Evolutionary conservation across 2,797 vertebrate genomes (phyloP).

Genomic region (Sparidentex hasta): DNA sequence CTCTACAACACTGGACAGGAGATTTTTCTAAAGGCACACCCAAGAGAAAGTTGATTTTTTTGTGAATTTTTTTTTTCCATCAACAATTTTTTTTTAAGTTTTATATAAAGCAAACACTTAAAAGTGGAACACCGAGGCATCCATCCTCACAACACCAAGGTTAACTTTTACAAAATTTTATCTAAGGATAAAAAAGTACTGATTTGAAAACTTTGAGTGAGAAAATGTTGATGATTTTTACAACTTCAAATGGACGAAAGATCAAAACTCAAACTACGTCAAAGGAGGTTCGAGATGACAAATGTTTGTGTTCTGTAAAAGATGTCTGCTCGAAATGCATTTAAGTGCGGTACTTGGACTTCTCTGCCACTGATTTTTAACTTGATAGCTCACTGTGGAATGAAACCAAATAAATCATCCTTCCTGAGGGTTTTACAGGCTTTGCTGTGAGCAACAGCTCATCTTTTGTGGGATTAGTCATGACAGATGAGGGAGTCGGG

Average conservation of each 20-base stretch:
- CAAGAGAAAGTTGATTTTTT: background rate
- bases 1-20: background rate
- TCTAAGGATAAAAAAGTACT: background rate
- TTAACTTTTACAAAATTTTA: too few species aligned
- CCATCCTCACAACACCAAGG: too few species aligned
- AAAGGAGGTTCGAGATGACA: background rate
- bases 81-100: background rate
- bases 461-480: conserved; percentile 25
- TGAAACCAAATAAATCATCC: conserved; percentile 17
- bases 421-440: background rate
- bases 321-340: background rate
- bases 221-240: background rate
- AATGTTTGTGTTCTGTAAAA: background rate
- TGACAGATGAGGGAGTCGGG: too few species aligned
- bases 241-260: too few species aligned
- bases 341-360: background rate
- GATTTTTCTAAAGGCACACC: too few species aligned
- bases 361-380: background rate
- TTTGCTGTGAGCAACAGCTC: conserved; percentile 12
- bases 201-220: background rate
- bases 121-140: too few species aligned
- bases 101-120: background rate
- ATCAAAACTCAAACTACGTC: background rate
- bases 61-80: too few species aligned
- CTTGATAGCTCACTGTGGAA: conserved; percentile 14